Conservation (phyloP, 2,797 vertebrate genomes). For the Sus cebifrons region DNA sequence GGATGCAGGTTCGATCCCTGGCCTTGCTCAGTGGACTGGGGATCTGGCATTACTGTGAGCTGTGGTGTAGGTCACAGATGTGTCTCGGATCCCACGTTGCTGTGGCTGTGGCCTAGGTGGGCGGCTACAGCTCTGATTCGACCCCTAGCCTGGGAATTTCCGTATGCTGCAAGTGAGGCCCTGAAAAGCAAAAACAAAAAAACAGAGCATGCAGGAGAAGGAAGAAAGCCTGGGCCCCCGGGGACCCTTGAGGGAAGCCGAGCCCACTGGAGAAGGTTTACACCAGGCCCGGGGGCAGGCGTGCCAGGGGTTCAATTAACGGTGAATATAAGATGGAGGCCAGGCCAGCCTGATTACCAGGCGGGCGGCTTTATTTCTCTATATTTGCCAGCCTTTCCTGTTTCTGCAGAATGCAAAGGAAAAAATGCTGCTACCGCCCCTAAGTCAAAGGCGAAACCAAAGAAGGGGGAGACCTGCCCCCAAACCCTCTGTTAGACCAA, state of each 20-base stretch:
- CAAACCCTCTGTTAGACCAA: background rate
- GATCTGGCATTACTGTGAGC: too few relatives aligned
- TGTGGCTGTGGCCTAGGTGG: too few relatives aligned
- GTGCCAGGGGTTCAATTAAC: slow-evolving; percentile 72
- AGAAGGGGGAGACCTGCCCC: background rate
- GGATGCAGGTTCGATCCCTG: too few relatives aligned
- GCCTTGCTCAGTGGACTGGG: too few relatives aligned
- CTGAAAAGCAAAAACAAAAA: too few relatives aligned
- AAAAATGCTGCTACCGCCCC: background rate
- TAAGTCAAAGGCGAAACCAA: background rate
- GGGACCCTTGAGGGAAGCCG: background rate
- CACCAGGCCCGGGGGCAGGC: background rate
- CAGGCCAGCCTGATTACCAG: background rate
- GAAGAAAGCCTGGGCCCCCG: background rate
- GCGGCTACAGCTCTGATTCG: too few relatives aligned
- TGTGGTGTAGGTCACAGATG: too few relatives aligned
- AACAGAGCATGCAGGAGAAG: background rate
- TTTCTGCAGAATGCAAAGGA: background rate
- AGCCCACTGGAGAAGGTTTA: background rate
- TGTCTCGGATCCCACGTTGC: too few relatives aligned
- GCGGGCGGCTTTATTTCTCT: slow-evolving; percentile 44
- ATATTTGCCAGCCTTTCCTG: background rate
- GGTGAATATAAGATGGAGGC: background rate
- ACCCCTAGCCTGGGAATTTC: too few relatives aligned
- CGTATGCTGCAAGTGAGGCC: too few relatives aligned